phyloP scores from a whole-genome alignment of 1,140 invertebrate genomes.

The Mactra quadrangularis region DNA sequence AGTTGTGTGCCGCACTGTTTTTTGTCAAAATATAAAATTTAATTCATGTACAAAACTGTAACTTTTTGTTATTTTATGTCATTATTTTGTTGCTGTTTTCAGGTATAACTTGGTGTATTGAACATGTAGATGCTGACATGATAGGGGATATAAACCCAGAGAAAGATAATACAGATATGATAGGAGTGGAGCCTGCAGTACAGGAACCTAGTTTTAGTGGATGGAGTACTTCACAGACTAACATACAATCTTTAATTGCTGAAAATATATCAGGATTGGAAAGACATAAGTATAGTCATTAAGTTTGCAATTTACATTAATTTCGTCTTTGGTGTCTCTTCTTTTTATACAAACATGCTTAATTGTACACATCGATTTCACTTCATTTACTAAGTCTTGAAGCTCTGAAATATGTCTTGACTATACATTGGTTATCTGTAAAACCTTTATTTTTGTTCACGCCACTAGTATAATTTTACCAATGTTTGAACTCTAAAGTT shows the following conservation, averaged over 20 bases:
- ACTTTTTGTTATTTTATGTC: not conserved
- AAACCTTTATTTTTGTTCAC: no score
- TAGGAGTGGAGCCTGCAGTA: not conserved
- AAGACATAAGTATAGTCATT: slow-evolving; percentile 6
- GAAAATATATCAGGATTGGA: slow-evolving; percentile 13
- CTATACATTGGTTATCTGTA: no score
- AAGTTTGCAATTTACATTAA: no score
- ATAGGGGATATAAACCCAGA: not conserved
- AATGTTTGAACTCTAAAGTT: no score
- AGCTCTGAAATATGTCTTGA: no score
- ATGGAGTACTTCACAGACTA: slow-evolving; percentile 24
- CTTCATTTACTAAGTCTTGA: no score
- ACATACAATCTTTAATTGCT: not conserved
- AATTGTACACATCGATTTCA: no score
- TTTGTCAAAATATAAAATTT: no score
- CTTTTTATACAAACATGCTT: no score
- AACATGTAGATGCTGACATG: not conserved
- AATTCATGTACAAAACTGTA: not conserved
- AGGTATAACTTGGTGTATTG: slow-evolving; percentile 40
- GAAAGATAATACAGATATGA: not conserved
- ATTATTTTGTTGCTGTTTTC: not conserved
- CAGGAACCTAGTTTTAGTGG: slow-evolving; percentile 1
- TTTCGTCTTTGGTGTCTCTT: no score
- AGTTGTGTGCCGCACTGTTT: no score
- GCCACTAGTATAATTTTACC: no score